phyloP scores from a whole-genome alignment of 35 echinoderm and acorn worm genomes.

The Ophiothrix spiculata region DNA sequence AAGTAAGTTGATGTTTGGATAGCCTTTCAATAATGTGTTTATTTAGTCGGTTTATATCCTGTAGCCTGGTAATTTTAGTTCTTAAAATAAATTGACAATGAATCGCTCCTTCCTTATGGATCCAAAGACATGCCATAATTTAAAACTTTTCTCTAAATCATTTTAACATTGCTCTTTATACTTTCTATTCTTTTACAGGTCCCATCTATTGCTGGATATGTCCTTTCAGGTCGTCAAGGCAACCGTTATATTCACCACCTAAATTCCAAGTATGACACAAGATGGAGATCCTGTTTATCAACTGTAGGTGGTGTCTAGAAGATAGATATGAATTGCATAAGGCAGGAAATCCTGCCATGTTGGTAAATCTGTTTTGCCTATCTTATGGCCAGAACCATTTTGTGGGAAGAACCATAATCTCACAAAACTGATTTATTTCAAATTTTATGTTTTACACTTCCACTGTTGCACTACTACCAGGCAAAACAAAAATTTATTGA shows the following conservation, averaged over 20 bases:
- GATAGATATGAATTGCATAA: neutral
- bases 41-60: neutral
- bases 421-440: too few species aligned
- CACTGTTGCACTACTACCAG: too few species aligned
- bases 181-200: constrained; percentile 3
- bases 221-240: constrained; percentile 25
- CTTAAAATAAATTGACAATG: neutral
- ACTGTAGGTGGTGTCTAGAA: neutral
- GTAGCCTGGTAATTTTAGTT: neutral
- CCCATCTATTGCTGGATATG: constrained; percentile 38
- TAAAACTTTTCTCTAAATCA: neutral
- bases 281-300: neutral
- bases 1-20: neutral
- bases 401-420: too few species aligned
- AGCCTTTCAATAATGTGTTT: neutral
- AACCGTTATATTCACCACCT: constrained; percentile 30
- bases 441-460: too few species aligned
- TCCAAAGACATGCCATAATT: neutral
- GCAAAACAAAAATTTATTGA: too few species aligned
- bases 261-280: constrained; percentile 31
- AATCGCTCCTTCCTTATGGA: neutral
- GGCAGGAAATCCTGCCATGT: neutral
- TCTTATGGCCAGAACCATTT: too few species aligned
- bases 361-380: too few species aligned
- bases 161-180: neutral